These are phyloP conservation scores for Orycteropus afer DNA, from an alignment of 2,113 vertebrate genomes.

Conservation along the genomic window DNA sequence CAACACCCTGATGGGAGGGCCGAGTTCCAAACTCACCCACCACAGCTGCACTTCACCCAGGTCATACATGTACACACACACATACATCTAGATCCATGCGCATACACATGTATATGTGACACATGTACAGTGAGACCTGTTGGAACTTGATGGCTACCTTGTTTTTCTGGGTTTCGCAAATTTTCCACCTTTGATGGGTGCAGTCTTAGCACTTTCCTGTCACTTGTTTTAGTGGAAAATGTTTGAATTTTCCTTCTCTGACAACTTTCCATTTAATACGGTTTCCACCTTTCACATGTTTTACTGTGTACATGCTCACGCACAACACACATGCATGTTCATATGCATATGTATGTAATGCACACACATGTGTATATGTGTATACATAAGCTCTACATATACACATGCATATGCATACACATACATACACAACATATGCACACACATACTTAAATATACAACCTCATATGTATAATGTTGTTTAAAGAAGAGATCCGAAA, in stretches of 20 bases:
- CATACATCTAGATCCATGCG: not conserved
- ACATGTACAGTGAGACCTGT: not conserved
- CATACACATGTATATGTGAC: not conserved
- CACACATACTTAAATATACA: accelerated
- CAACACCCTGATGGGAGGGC: not conserved
- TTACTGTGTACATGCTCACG: not conserved
- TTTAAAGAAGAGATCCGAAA: not conserved
- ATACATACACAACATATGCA: not conserved
- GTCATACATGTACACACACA: not conserved
- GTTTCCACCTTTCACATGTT: not conserved
- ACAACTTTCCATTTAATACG: not conserved
- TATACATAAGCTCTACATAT: no score
- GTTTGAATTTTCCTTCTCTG: not conserved
- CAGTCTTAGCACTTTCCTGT: not conserved
- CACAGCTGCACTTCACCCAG: not conserved
- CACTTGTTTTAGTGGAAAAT: not conserved
- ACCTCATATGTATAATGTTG: not conserved
- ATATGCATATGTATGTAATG: no score
- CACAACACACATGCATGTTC: not conserved
- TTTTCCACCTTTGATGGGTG: not conserved
- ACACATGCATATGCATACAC: not conserved
- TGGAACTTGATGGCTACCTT: not conserved
- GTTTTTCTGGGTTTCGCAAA: not conserved
- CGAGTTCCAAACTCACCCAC: not conserved
- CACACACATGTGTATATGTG: no score